Base-by-base conservation (phyloP, 37 sponge, comb jelly and placozoan genomes). In the Halichondria panicea region DNA sequence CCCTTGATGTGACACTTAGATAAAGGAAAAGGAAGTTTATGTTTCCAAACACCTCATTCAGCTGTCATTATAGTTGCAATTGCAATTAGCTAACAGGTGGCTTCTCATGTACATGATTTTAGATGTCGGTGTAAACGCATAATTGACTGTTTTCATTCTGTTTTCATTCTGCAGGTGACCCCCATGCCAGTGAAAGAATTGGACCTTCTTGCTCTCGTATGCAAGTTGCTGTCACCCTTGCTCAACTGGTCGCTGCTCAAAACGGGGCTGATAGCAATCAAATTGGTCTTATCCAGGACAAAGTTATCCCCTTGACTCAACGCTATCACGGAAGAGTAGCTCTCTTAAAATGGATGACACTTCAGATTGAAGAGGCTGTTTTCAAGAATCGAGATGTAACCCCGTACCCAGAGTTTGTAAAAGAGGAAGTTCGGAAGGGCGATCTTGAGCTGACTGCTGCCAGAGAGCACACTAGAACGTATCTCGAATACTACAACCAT, bases 161-260 rank as follows among this genome's bases (percentile, higher is more conserved):
- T 5, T 34, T 22, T 3, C 12, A 39, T 32, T 60, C 15, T 59
- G 32, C 54, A 85, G 94, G 95, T 72, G 95, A 94, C 60, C 91
- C 95, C 59, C 95, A 94, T 85, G 88, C 92, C 55, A 91, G 92
- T 73, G 95, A 94, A 58, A 71, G 95, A 0, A 88, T 94, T 68
- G 95, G 95, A 5, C 87, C 88, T 5, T 54, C 63, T 38, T 94
- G 95, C 50, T 84, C 92, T 40, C 71, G 84, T 4, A 77, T 86
- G 6, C 91, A 91, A 56, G 42, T 63, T 5, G 81, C 58, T 21
- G 46, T 94, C 54, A 71, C 88, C 33, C 33, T 84, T 4, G 74
- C 67, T 41, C 61, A 84, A 64, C 50, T 94, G 40, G 66, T 81
- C 19, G 95, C 91, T 56, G 80, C 81, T 12, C 21, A 28, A 19